Evolutionary conservation across 2,888 invertebrate genomes (phyloP).

Genomic region (Aphelenchoides bicaudatus): DNA sequence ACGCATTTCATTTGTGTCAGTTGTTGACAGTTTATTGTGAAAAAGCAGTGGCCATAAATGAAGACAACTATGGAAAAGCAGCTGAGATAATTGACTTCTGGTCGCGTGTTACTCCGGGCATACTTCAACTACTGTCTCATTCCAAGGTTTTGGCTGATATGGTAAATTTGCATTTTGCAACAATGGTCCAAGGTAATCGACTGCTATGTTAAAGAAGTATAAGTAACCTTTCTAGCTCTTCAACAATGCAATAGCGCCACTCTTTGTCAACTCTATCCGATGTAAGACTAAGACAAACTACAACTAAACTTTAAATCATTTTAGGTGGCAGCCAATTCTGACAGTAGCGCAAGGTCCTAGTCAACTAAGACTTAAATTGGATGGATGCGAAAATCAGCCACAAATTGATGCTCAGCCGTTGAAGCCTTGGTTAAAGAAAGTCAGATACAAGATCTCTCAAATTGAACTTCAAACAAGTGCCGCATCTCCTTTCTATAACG

Average conservation of each 20-base stretch:
- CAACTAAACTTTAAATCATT: too few relatives aligned
- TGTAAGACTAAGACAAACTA: too few relatives aligned
- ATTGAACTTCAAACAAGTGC: constrained; percentile 87
- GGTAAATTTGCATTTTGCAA: constrained; percentile 92
- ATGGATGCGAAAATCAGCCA: constrained; percentile 80
- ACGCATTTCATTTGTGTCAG: constrained; percentile 94
- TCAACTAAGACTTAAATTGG: constrained; percentile 65
- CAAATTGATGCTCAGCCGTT: constrained; percentile 63
- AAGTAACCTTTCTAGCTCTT: too few relatives aligned
- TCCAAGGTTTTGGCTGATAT: constrained; percentile 92
- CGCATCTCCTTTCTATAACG: constrained; percentile 78
- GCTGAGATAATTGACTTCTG: constrained; percentile 91
- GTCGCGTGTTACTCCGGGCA: constrained; percentile 92
- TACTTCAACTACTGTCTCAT: constrained; percentile 83
- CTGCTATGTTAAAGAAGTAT: too few relatives aligned
- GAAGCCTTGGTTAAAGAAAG: constrained; percentile 75
- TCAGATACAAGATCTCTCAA: constrained; percentile 97
- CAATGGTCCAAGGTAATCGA: constrained; percentile 86
- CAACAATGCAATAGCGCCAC: constrained; percentile 90
- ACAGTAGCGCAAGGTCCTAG: constrained; percentile 75
- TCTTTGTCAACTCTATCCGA: constrained; percentile 81
- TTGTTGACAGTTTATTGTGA: constrained; percentile 98
- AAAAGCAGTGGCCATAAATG: constrained; percentile 70
- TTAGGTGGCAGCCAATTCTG: constrained; percentile 94
- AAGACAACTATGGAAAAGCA: too few relatives aligned